Conservation (phyloP, 2,797 vertebrate genomes). For the Myotis vivesi region DNA sequence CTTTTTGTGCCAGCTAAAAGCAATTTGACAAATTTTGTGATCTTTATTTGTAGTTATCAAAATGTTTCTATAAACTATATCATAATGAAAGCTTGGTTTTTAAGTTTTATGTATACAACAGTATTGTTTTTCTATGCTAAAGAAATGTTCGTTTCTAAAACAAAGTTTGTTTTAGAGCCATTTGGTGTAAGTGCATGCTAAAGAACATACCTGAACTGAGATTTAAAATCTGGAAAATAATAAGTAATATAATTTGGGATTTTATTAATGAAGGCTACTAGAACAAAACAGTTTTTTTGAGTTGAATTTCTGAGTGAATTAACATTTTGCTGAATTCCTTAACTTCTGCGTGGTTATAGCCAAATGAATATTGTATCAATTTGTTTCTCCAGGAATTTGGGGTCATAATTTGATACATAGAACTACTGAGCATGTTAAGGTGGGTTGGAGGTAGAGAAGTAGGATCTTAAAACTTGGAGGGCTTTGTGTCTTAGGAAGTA, state of each 20-base stretch:
- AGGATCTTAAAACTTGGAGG: conserved; percentile 27
- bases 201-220: conserved; percentile 12
- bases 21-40: conserved; percentile 25
- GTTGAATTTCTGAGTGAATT: conserved; percentile 40
- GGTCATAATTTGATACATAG: conserved; percentile 56
- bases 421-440: not conserved
- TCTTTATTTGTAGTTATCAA: conserved; percentile 16
- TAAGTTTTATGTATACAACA: not conserved
- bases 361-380: conserved; percentile 32
- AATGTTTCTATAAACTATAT: conserved; percentile 23
- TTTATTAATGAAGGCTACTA: conserved; percentile 28
- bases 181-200: not conserved
- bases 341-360: conserved; percentile 41
- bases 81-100: not conserved
- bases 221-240: conserved; percentile 56
- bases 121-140: conserved; percentile 46
- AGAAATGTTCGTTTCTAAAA: conserved; percentile 25
- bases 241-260: conserved; percentile 29
- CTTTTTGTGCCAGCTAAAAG: conserved; percentile 30
- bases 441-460: not conserved
- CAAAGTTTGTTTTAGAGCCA: not conserved
- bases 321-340: conserved; percentile 48
- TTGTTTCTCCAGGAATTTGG: conserved; percentile 52
- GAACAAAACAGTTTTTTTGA: conserved; percentile 39
- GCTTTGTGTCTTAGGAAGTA: conserved; percentile 59